phyloP scores from a whole-genome alignment of 2,797 vertebrate genomes.

The Botia kubotai region DNA sequence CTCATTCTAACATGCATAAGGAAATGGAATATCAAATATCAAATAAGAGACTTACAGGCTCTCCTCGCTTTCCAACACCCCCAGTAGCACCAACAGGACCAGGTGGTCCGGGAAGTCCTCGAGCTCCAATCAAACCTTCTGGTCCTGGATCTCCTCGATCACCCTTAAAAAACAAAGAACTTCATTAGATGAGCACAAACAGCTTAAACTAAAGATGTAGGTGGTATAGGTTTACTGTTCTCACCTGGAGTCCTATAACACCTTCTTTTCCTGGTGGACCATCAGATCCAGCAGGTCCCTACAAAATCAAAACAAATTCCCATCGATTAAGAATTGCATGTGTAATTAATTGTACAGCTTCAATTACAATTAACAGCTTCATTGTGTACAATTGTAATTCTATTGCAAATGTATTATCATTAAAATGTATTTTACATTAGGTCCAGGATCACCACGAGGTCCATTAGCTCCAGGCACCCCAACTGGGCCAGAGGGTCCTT shows the following conservation, averaged over 20 bases:
- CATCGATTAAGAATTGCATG: not conserved
- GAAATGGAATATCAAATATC: not conserved
- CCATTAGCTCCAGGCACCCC: constrained; percentile 90
- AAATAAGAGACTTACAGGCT: constrained; percentile 80
- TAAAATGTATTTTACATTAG: constrained; percentile 83
- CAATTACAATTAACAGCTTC: too few relatives aligned
- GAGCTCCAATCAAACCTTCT: constrained; percentile 87
- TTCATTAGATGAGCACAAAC: not conserved
- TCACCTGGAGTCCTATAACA: constrained; percentile 88
- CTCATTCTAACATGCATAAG: not conserved
- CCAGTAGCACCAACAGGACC: constrained; percentile 91
- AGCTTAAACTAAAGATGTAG: not conserved
- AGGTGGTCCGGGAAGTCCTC: constrained; percentile 86
- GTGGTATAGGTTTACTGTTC: constrained; percentile 43
- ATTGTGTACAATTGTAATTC: not conserved
- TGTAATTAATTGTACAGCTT: not conserved
- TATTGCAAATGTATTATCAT: not conserved
- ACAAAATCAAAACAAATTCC: constrained; percentile 16
- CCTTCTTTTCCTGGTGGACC: constrained; percentile 95
- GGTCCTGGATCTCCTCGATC: constrained; percentile 91
- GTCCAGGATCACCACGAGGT: constrained; percentile 93
- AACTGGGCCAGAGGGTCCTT: constrained; percentile 92
- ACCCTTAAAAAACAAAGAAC: constrained; percentile 77
- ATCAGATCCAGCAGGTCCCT: constrained; percentile 94
- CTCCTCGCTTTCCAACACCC: constrained; percentile 91